These are phyloP conservation scores for Noctua comes DNA, from an alignment of 2,888 invertebrate genomes.

Conservation along the genomic window DNA sequence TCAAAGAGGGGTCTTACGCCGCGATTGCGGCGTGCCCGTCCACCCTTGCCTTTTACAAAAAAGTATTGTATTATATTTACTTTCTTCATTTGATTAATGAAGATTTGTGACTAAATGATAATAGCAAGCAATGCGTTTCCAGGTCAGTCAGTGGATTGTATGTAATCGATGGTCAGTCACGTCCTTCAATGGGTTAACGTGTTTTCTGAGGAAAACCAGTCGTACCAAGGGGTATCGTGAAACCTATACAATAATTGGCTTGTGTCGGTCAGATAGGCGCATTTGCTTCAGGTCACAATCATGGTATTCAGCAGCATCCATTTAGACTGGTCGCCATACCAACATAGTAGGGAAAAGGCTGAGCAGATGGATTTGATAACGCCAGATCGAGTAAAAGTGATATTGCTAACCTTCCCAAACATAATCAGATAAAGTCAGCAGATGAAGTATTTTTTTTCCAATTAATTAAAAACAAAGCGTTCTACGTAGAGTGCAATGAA, in stretches of 20 bases:
- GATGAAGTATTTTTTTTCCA: not conserved
- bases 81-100: too few species aligned
- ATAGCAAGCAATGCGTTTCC: not conserved
- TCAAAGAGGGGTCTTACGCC: too few species aligned
- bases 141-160: not conserved
- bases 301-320: not conserved
- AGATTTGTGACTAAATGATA: too few species aligned
- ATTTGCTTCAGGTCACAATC: not conserved
- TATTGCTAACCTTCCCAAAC: not conserved
- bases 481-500: not conserved
- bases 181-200: not conserved
- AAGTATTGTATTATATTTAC: not conserved
- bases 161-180: not conserved
- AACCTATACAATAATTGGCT: not conserved
- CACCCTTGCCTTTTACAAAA: slow-evolving; percentile 25
- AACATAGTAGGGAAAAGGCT: not conserved
- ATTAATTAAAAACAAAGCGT: not conserved
- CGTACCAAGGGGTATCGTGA: not conserved
- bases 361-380: not conserved
- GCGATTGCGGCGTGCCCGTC: too few species aligned
- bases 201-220: not conserved
- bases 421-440: not conserved
- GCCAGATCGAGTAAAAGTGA: not conserved
- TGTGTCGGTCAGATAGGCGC: not conserved
- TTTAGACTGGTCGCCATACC: not conserved